Conservation (phyloP, 2,888 invertebrate genomes). For the Pimpla rufipes region DNA sequence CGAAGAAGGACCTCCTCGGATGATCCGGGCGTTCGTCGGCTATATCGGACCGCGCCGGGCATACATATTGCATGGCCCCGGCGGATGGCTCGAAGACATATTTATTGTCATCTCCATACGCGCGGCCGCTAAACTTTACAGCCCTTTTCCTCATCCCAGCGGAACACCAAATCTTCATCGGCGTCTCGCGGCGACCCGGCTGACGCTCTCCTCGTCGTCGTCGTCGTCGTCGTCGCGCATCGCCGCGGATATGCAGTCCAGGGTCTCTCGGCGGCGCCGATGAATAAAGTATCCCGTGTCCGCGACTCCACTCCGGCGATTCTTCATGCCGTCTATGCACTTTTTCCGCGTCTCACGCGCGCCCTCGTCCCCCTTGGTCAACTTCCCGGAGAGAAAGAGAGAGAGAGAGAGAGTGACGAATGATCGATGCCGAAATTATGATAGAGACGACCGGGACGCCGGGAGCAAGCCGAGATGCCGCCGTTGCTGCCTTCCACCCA, state of each 20-base stretch:
- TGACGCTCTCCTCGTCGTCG: background rate
- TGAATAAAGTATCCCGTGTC: constrained; percentile 80
- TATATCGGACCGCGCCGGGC: constrained; percentile 75
- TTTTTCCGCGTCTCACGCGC: constrained; percentile 67
- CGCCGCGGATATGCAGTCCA: constrained; percentile 1
- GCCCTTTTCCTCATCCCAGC: constrained; percentile 44
- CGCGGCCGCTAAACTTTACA: constrained; percentile 66
- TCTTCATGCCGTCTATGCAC: constrained; percentile 60
- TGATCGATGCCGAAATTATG: constrained; percentile 79
- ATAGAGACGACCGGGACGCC: constrained; percentile 53
- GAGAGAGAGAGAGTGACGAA: constrained; percentile 68
- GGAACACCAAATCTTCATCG: constrained; percentile 48
- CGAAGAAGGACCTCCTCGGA: constrained; percentile 68
- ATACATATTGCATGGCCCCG: constrained; percentile 82
- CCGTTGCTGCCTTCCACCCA: constrained; percentile 16
- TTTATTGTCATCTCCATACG: constrained; percentile 82
- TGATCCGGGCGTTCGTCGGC: constrained; percentile 48
- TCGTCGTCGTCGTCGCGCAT: background rate
- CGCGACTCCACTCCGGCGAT: constrained; percentile 66
- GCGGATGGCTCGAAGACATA: constrained; percentile 76
- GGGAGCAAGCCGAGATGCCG: background rate
- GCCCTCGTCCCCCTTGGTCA: background rate
- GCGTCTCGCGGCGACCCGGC: background rate
- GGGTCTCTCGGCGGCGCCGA: constrained; percentile 61
- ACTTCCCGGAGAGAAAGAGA: constrained; percentile 26